Evolutionary conservation across 2,888 invertebrate species (phyloP).

Genomic region (Magallana nippona): DNA sequence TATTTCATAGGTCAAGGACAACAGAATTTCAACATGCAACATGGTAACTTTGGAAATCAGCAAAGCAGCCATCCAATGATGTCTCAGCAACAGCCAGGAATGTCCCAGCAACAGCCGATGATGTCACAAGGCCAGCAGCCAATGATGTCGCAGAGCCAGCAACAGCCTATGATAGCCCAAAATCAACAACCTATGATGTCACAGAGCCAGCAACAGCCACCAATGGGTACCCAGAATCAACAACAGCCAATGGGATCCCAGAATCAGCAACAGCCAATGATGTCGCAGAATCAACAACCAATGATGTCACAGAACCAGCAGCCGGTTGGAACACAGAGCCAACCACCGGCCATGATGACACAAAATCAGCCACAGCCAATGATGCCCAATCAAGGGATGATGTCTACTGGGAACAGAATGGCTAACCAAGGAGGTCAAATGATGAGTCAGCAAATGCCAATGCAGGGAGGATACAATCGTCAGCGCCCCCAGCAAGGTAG

Average conservation of each 20-base stretch:
- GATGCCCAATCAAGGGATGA: constrained; percentile 59
- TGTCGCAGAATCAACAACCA: constrained; percentile 59
- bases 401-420: constrained; percentile 38
- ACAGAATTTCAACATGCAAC: constrained; percentile 53
- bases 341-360: constrained; percentile 59
- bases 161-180: constrained; percentile 66
- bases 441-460: constrained; percentile 49
- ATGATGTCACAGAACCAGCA: constrained; percentile 68
- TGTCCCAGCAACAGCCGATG: constrained; percentile 64
- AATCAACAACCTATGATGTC: constrained; percentile 60
- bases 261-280: constrained; percentile 61
- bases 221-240: constrained; percentile 53
- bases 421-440: constrained; percentile 43
- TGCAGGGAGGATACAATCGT: constrained; percentile 45
- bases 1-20: constrained; percentile 14
- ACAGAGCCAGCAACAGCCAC: constrained; percentile 61
- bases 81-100: constrained; percentile 61
- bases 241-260: constrained; percentile 64
- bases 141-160: constrained; percentile 63
- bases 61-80: constrained; percentile 60
- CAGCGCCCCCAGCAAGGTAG: constrained; percentile 43
- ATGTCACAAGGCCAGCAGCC: constrained; percentile 62
- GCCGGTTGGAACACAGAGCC: constrained; percentile 61
- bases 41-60: constrained; percentile 62
- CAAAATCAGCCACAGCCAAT: constrained; percentile 59